Percentiles rank a stretch among this genome's conserved stretches.
phyloP scores from a whole-genome alignment of 2,797 vertebrate species.

The Petrocephalus sullivani region DNA sequence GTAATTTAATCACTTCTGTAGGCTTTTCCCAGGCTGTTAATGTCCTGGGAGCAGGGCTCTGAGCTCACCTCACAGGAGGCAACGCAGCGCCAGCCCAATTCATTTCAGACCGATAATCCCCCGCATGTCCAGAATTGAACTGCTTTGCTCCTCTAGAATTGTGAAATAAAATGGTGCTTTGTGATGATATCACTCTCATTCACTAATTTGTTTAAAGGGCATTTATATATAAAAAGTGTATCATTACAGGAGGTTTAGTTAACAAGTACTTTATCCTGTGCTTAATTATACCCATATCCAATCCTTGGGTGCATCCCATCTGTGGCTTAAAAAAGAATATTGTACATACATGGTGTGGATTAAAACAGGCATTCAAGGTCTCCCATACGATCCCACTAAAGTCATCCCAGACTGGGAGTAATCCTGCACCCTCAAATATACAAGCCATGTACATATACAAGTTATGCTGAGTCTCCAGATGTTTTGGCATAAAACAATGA shows the following conservation, averaged over 20 bases:
- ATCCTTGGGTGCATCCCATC: neutral
- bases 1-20: constrained; percentile 31
- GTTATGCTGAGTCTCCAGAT: neutral
- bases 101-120: constrained; percentile 28
- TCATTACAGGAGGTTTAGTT: neutral
- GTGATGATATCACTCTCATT: neutral
- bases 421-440: neutral
- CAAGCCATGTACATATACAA: neutral
- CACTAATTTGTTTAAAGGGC: neutral
- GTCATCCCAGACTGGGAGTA: neutral
- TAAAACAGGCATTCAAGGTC: neutral
- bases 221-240: neutral
- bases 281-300: neutral
- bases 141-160: neutral
- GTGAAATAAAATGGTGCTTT: neutral
- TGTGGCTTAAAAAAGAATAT: neutral
- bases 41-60: constrained; percentile 18
- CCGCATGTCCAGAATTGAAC: constrained; percentile 11
- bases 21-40: constrained; percentile 31
- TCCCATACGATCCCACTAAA: neutral
- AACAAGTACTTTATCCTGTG: neutral
- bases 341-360: neutral
- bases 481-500: neutral
- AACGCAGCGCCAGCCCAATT: constrained; percentile 33
- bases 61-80: constrained; percentile 15